Percentiles rank a stretch among this genome's conserved stretches.
Conservation (phyloP, 2,888 invertebrate genomes). For the Lasiommata megera region DNA sequence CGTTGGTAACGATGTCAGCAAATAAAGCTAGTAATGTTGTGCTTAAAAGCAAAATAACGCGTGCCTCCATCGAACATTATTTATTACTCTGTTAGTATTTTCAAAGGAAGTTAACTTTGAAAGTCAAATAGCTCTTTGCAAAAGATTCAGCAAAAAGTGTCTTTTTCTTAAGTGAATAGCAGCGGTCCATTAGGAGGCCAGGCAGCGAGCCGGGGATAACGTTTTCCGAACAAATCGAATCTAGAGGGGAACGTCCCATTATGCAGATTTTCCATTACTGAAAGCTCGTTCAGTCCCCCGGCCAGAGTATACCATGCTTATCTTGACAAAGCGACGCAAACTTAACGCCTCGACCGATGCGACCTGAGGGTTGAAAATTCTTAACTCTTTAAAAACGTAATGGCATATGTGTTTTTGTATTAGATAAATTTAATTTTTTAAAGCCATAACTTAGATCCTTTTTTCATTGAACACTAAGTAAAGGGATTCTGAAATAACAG, state of each 20-base stretch:
- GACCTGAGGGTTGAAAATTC: neutral
- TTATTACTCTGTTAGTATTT: neutral
- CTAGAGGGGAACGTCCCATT: constrained; percentile 62
- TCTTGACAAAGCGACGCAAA: constrained; percentile 33
- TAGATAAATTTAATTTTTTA: no score
- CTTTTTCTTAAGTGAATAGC: constrained; percentile 57
- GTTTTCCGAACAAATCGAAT: constrained; percentile 70
- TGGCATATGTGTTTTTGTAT: neutral
- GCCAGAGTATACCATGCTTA: constrained; percentile 33
- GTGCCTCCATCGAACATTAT: no score
- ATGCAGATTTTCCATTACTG: constrained; percentile 76
- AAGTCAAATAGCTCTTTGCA: constrained; percentile 48
- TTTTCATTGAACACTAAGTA: no score
- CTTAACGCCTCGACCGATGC: neutral
- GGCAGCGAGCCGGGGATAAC: constrained; percentile 47
- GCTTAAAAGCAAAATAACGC: no score
- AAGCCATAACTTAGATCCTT: no score
- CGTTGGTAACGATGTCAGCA: no score
- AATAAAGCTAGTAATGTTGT: no score
- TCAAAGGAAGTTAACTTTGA: constrained; percentile 54
- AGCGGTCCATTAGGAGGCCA: constrained; percentile 58
- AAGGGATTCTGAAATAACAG: no score
- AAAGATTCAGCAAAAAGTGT: constrained; percentile 59
- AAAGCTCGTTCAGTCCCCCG: constrained; percentile 46
- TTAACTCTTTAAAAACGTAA: neutral